A percentile compares a stretch with the other conserved stretches of the same genome.
Evolutionary conservation across 2,113 vertebrate genomes (phyloP).

Genomic region (Spermophilus dauricus): DNA sequence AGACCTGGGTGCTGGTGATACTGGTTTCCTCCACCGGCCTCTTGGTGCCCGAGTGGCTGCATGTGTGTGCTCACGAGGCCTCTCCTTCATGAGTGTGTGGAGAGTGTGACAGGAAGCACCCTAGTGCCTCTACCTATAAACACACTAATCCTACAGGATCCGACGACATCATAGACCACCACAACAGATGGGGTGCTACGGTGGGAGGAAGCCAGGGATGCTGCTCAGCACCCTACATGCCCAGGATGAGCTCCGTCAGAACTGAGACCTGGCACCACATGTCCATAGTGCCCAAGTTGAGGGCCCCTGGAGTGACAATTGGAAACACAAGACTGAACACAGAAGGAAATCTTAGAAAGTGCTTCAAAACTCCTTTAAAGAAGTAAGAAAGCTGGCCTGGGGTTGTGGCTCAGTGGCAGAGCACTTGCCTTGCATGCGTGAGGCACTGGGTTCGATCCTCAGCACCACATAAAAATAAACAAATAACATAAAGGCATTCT

Average conservation of each 20-base stretch:
- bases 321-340: not conserved
- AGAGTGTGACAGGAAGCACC: not conserved
- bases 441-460: no score
- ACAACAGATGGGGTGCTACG: not conserved
- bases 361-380: not conserved
- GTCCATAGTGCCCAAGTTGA: not conserved
- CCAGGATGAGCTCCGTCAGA: not conserved
- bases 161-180: not conserved
- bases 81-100: not conserved
- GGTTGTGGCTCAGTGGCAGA: no score
- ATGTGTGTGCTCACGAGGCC: no score
- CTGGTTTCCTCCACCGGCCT: not conserved
- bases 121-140: not conserved
- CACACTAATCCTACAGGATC: not conserved
- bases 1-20: not conserved
- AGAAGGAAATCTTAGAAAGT: not conserved
- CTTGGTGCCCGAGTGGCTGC: not conserved
- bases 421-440: no score
- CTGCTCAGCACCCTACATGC: not conserved
- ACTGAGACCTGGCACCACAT: not conserved
- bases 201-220: not conserved
- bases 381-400: not conserved
- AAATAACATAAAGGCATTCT: no score
- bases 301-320: not conserved
- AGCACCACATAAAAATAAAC: no score